Conservation (phyloP, 2,113 vertebrate species). For the Spea multiplicata region DNA sequence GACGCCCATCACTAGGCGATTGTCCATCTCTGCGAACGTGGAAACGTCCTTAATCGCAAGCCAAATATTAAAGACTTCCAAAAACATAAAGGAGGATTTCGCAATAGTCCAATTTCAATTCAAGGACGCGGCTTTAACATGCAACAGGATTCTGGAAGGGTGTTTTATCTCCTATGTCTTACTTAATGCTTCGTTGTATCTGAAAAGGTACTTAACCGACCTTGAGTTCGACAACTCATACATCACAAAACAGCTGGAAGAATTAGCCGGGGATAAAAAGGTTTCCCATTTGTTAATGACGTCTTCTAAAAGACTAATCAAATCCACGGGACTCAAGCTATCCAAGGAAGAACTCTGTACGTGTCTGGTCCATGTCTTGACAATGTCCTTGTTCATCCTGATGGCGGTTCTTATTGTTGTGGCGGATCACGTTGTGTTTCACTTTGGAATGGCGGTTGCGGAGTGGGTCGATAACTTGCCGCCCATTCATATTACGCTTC, state of each 20-base stretch:
- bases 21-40: slow-evolving; percentile 63
- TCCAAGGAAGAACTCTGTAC: slow-evolving; percentile 67
- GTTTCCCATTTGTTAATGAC: slow-evolving; percentile 48
- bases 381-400: slow-evolving; percentile 69
- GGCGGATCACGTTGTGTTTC: slow-evolving; percentile 73
- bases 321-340: slow-evolving; percentile 60
- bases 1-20: slow-evolving; percentile 53
- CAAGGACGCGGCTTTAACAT: slow-evolving; percentile 46
- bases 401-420: slow-evolving; percentile 63
- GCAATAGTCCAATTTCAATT: slow-evolving; percentile 61
- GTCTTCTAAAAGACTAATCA: slow-evolving; percentile 58
- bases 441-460: slow-evolving; percentile 60
- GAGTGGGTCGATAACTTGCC: slow-evolving; percentile 74
- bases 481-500: slow-evolving; percentile 61
- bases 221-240: slow-evolving; percentile 79
- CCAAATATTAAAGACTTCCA: slow-evolving; percentile 60
- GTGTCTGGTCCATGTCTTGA: slow-evolving; percentile 65
- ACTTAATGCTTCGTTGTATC: slow-evolving; percentile 70
- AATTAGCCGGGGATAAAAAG: slow-evolving; percentile 48
- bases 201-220: slow-evolving; percentile 79
- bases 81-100: slow-evolving; percentile 73
- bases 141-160: slow-evolving; percentile 71
- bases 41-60: slow-evolving; percentile 66
- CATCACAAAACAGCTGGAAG: slow-evolving; percentile 62
- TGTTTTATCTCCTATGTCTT: slow-evolving; percentile 70